Conservation (phyloP, 2,113 vertebrate species). For the Pungitius pungitius region DNA sequence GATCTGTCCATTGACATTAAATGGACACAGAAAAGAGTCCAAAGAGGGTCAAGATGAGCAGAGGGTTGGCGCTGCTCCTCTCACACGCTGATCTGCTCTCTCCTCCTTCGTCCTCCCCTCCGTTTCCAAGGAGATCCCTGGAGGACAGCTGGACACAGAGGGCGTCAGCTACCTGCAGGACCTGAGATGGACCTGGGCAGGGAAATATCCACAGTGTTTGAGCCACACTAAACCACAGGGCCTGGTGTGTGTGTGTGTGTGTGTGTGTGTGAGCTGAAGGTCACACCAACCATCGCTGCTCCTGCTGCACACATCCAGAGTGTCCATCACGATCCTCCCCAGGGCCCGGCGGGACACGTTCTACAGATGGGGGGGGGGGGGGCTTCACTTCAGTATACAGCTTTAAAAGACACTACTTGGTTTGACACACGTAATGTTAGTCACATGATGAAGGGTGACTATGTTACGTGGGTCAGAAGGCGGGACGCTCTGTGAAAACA, state of each 20-base stretch:
- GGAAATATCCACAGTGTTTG: not conserved
- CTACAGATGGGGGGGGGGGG: conserved; percentile 30
- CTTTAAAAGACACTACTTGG: too few relatives aligned
- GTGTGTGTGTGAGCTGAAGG: not conserved
- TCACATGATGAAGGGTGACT: too few relatives aligned
- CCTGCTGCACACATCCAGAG: conserved; percentile 65
- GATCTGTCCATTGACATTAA: conserved; percentile 16
- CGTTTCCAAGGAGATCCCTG: conserved; percentile 50
- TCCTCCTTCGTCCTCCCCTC: conserved; percentile 23
- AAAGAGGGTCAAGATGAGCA: conserved; percentile 66
- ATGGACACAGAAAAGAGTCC: conserved; percentile 14
- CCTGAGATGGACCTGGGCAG: conserved; percentile 52
- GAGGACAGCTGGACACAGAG: conserved; percentile 66
- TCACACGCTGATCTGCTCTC: conserved; percentile 40
- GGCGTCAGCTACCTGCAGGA: conserved; percentile 68
- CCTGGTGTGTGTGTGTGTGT: not conserved
- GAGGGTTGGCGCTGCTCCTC: conserved; percentile 48
- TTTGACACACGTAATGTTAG: too few relatives aligned
- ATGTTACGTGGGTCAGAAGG: not conserved
- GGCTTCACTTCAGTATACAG: not conserved
- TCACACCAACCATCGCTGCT: conserved; percentile 57
- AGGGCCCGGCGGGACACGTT: conserved; percentile 67
- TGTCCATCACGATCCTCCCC: conserved; percentile 74
- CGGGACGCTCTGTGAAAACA: too few relatives aligned
- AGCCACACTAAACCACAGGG: not conserved